A percentile compares a stretch with the other conserved stretches of the same genome.
These are phyloP conservation scores for Berghia stephanieae DNA, from an alignment of 1,140 invertebrate species.

Conservation along the genomic window DNA sequence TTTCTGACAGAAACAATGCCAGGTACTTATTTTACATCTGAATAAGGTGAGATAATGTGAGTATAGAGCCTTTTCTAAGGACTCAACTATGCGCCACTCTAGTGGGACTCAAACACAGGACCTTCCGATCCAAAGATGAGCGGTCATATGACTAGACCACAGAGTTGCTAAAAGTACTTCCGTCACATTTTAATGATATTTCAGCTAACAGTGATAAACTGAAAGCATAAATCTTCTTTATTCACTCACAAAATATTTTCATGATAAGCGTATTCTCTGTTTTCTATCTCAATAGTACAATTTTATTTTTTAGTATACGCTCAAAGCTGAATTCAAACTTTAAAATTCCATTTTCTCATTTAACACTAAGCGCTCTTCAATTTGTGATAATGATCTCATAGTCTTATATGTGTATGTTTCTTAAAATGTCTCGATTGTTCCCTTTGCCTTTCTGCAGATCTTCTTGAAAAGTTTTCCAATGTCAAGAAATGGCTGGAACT, in stretches of 20 bases:
- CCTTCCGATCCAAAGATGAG: too few species aligned
- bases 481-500: conserved; percentile 20
- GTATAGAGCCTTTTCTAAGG: too few species aligned
- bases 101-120: too few species aligned
- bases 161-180: too few species aligned
- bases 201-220: too few species aligned
- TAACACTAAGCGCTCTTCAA: not conserved
- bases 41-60: too few species aligned
- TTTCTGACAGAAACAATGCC: too few species aligned
- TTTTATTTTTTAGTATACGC: not conserved
- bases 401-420: not conserved
- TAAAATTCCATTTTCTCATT: not conserved
- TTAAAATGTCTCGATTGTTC: not conserved
- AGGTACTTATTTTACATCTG: too few species aligned
- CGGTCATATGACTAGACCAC: too few species aligned
- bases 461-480: conserved; percentile 20
- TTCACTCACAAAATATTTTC: not conserved
- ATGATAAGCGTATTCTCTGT: not conserved
- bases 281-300: not conserved
- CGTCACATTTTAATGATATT: too few species aligned
- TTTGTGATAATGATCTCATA: not conserved
- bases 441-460: conserved; percentile 13
- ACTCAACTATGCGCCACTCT: too few species aligned
- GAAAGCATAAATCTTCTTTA: too few species aligned
- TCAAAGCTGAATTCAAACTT: not conserved